Percentiles rank a stretch among this genome's conserved stretches.
Conservation (phyloP, 1,140 invertebrate genomes). For the Saccostrea cuccullata region DNA sequence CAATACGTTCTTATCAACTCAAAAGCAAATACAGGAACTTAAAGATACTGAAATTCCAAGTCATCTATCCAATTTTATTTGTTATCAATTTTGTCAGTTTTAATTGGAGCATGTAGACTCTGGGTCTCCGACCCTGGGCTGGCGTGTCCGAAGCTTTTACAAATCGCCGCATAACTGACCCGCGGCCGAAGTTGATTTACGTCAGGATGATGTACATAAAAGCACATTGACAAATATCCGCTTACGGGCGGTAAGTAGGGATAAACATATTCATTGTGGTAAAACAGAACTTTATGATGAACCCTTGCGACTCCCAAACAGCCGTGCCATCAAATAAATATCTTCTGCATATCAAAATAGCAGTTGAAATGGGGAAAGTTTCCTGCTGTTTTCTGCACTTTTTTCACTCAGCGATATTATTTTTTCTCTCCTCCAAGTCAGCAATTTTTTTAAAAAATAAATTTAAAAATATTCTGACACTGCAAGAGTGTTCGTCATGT, state of each 20-base stretch:
- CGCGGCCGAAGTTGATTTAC: slow-evolving; percentile 28
- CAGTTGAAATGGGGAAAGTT: not conserved
- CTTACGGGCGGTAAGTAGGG: not conserved
- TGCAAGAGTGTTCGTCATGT: not conserved
- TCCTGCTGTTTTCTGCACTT: slow-evolving; percentile 1
- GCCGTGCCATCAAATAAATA: not conserved
- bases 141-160: not conserved
- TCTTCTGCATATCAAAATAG: not conserved
- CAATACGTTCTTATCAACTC: not conserved
- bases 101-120: not conserved
- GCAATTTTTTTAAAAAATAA: not conserved
- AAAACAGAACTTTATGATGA: not conserved
- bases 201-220: slow-evolving; percentile 1
- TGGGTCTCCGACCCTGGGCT: not conserved
- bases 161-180: not conserved
- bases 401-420: not conserved
- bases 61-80: not conserved
- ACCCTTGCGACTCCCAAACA: not conserved
- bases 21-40: not conserved
- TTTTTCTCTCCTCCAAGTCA: not conserved
- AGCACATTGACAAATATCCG: not conserved
- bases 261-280: not conserved
- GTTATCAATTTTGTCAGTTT: slow-evolving; percentile 17
- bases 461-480: not conserved
- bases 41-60: not conserved